Evolutionary conservation across 2,113 vertebrate genomes (phyloP).

Genomic region (Hemicordylus capensis): DNA sequence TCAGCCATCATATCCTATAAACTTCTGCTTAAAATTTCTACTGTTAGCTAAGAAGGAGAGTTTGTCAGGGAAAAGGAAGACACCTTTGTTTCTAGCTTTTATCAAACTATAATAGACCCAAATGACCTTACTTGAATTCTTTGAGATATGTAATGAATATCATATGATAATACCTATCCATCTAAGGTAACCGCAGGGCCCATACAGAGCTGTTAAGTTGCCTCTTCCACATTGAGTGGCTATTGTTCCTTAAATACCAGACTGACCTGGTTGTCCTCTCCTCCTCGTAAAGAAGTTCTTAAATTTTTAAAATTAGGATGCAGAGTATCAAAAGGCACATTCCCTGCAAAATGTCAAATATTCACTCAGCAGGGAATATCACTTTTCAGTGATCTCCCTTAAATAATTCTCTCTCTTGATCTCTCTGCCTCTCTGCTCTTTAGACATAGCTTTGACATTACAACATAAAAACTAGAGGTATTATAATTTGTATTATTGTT

Average conservation of each 20-base stretch:
- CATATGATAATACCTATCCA: background rate
- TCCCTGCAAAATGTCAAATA: slow-evolving; percentile 28
- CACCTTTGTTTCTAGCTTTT: background rate
- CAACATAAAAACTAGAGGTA: background rate
- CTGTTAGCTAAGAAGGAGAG: no score
- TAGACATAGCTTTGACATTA: slow-evolving; percentile 22
- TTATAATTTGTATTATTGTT: background rate
- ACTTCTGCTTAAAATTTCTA: background rate
- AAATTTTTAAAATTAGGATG: slow-evolving; percentile 36
- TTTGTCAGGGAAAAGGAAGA: background rate
- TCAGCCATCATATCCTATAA: background rate
- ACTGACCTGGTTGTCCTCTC: background rate
- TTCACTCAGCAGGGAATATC: slow-evolving; percentile 11
- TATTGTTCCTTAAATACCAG: slow-evolving; percentile 33
- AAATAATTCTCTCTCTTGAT: slow-evolving; percentile 5
- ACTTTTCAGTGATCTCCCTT: background rate
- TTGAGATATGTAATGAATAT: slow-evolving; percentile 18
- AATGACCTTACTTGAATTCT: slow-evolving; percentile 3
- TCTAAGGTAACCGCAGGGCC: background rate
- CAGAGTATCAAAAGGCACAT: slow-evolving; percentile 7
- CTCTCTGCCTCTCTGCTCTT: background rate
- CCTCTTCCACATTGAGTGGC: background rate
- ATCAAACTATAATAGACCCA: background rate
- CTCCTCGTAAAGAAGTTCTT: slow-evolving; percentile 3
- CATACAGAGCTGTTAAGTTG: background rate